phyloP scores from a whole-genome alignment of 2,797 vertebrate genomes.

The Dicrostonyx torquatus region DNA sequence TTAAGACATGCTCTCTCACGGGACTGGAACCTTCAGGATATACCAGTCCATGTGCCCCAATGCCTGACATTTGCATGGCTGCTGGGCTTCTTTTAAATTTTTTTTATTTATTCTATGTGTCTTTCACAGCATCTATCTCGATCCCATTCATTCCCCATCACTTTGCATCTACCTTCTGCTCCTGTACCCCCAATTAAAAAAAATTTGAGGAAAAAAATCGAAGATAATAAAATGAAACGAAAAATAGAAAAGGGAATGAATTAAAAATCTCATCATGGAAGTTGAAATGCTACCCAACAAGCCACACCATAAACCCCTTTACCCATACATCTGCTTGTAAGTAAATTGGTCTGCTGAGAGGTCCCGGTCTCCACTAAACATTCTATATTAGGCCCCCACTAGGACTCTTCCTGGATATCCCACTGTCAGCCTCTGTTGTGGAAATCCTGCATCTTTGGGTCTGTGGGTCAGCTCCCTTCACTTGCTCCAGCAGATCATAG shows the following conservation, averaged over 20 bases:
- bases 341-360: background rate
- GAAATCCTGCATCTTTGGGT: background rate
- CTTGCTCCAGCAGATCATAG: background rate
- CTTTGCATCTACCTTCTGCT: no score
- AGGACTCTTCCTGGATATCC: background rate
- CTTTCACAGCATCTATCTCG: no score
- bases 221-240: background rate
- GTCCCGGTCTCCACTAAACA: background rate
- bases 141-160: no score
- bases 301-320: background rate
- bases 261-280: background rate
- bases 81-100: background rate
- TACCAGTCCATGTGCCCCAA: background rate
- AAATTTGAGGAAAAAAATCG: background rate
- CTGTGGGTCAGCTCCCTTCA: background rate
- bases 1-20: background rate
- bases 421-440: no score
- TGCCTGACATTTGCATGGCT: background rate
- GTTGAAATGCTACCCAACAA: no score
- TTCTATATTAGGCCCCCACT: background rate
- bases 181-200: background rate
- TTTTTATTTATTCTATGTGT: background rate
- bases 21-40: background rate
- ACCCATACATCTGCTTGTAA: background rate
- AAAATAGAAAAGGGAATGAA: background rate